Conservation (phyloP, 2,113 vertebrate species). For the Brachirus orientalis region DNA sequence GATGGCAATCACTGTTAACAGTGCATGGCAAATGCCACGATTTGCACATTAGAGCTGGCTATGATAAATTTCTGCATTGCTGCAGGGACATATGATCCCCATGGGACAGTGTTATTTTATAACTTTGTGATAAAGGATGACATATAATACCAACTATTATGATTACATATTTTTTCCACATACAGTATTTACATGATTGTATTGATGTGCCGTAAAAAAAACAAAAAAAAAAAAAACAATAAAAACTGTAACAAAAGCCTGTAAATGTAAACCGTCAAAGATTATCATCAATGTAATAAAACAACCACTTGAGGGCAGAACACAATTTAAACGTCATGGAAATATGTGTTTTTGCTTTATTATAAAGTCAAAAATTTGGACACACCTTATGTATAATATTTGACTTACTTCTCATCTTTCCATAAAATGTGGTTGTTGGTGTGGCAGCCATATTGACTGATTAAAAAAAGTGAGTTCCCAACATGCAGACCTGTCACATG, state of each 20-base stretch:
- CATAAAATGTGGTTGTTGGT: too few species aligned
- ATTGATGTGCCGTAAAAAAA: conserved; percentile 14
- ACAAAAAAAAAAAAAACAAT: conserved; percentile 12
- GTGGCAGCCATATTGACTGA: too few species aligned
- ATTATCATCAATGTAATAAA: conserved; percentile 24
- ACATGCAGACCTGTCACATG: neutral
- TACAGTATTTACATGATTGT: neutral
- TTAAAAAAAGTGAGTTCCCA: too few species aligned
- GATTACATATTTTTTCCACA: neutral
- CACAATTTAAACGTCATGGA: conserved; percentile 30
- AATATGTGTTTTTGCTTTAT: neutral
- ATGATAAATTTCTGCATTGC: conserved; percentile 89
- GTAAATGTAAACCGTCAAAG: neutral
- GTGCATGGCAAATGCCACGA: conserved; percentile 86
- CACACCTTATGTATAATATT: too few species aligned
- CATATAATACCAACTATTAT: conserved; percentile 4
- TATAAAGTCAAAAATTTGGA: too few species aligned
- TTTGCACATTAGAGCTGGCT: conserved; percentile 88
- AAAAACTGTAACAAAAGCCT: neutral
- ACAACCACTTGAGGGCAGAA: conserved; percentile 75
- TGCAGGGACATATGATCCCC: conserved; percentile 75
- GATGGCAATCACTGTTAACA: conserved; percentile 97
- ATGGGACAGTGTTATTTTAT: conserved; percentile 17
- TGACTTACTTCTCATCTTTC: too few species aligned
- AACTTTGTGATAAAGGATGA: conserved; percentile 12